Evolutionary conservation across 2,888 invertebrate genomes (phyloP), one percentile per base, ranked within the genome.

Genomic region (Homarus gammarus): DNA sequence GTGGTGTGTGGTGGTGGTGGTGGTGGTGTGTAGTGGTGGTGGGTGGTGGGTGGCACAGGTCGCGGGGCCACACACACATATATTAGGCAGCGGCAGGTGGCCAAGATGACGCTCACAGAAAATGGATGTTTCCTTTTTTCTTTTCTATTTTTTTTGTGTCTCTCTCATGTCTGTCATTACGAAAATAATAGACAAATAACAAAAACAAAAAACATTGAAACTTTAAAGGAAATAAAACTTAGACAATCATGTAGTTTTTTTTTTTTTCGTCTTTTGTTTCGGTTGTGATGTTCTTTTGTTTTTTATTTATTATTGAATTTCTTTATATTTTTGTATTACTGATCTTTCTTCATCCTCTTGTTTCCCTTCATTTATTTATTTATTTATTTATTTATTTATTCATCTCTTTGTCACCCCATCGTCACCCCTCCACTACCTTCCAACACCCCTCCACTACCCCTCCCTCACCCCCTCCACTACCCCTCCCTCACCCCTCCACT

Each of bases 121-220:
- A 79, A 51, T 36, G 79, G 79, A 79, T 79, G 61, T 56, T 61
- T 38, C 22, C 33, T 33, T 79, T 79, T 79, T 79, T 61, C 56
- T 75, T 44, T 36, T 36, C 3, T 70, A 40, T n/a, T 38, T 38
- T 38, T 36, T 72, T 36, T 72, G 44, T 72, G 15, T 22, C 38
- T 72, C 22, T 2, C 38, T 6, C 38, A n/a, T n/a, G n/a, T n/a
- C n/a, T n/a, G n/a, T n/a, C n/a, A n/a, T n/a, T n/a, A n/a, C n/a
- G n/a, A n/a, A n/a, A n/a, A n/a, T n/a, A n/a, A n/a, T n/a, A n/a
- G n/a, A n/a, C n/a, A n/a, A n/a, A n/a, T n/a, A n/a, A n/a, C n/a
- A n/a, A n/a, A n/a, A n/a, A n/a, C n/a, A n/a, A n/a, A n/a, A n/a
- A n/a, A n/a, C n/a, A n/a, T n/a, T 68, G 72, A 36, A 27, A 40